A percentile compares a stretch with the other conserved stretches of the same genome.
Evolutionary conservation across 2,888 invertebrate species (phyloP).

Genomic region (Julus scanicus): DNA sequence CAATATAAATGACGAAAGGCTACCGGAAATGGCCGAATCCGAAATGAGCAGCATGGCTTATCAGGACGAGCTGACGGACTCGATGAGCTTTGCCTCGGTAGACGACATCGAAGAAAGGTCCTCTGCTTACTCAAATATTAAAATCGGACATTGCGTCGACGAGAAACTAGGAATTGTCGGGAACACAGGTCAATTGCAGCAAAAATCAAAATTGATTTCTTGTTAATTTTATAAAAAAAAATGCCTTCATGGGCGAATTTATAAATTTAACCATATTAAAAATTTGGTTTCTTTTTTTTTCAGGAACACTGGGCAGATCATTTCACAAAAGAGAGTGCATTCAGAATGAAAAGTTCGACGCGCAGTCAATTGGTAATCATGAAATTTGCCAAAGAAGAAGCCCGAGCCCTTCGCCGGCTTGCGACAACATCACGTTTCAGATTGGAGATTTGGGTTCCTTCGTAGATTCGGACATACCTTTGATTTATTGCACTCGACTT

Average conservation of each 20-base stretch:
- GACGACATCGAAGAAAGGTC: conserved; percentile 60
- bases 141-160: conserved; percentile 64
- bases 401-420: not conserved
- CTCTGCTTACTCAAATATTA: conserved; percentile 64
- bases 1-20: not conserved
- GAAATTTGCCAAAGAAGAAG: not conserved
- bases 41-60: not conserved
- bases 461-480: conserved; percentile 74
- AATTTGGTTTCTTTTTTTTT: conserved; percentile 7
- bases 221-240: too few species aligned
- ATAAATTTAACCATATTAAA: not conserved
- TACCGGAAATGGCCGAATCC: not conserved
- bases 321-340: not conserved
- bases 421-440: conserved; percentile 62
- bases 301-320: conserved; percentile 52
- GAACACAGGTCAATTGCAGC: conserved; percentile 55
- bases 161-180: conserved; percentile 60
- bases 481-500: conserved; percentile 79
- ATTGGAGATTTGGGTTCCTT: conserved; percentile 76
- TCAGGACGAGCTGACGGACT: conserved; percentile 61
- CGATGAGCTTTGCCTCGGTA: conserved; percentile 55
- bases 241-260: too few species aligned
- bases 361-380: not conserved
- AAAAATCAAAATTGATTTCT: not conserved
- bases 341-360: not conserved